phyloP scores from a whole-genome alignment of 2,113 vertebrate species.

The Solea solea region DNA sequence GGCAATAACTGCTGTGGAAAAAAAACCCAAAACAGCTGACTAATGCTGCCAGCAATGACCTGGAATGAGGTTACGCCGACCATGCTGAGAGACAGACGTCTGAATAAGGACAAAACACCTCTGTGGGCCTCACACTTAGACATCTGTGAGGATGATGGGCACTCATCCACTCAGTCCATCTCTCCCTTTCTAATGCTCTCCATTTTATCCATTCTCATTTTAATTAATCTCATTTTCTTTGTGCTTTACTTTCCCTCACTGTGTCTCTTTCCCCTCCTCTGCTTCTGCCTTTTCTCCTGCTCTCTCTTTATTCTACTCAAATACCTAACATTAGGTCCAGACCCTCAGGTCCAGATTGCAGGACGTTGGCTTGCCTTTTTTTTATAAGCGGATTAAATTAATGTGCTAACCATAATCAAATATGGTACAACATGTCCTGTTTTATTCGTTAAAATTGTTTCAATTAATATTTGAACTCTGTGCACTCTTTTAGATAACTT shows the following conservation, averaged over 20 bases:
- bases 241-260: conserved; percentile 6
- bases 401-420: conserved; percentile 20
- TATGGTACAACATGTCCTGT: conserved; percentile 2
- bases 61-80: conserved; percentile 37
- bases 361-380: conserved; percentile 33
- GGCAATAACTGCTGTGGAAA: conserved; percentile 9
- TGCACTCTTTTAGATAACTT: background rate
- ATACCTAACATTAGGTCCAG: conserved; percentile 68
- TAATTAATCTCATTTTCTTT: conserved; percentile 56
- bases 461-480: conserved; percentile 2
- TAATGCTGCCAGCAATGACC: conserved; percentile 34
- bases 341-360: conserved; percentile 61
- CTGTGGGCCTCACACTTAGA: conserved; percentile 20
- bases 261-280: conserved; percentile 17
- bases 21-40: conserved; percentile 39
- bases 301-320: background rate
- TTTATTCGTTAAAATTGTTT: conserved; percentile 30
- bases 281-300: background rate
- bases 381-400: conserved; percentile 48
- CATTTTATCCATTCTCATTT: conserved; percentile 49
- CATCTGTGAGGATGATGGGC: conserved; percentile 39
- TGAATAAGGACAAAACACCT: conserved; percentile 43
- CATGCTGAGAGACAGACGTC: conserved; percentile 38
- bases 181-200: conserved; percentile 47
- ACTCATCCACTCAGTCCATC: conserved; percentile 25